These are phyloP conservation scores for Cepaea nemoralis DNA, from an alignment of 1,140 invertebrate species.

Conservation along the genomic window DNA sequence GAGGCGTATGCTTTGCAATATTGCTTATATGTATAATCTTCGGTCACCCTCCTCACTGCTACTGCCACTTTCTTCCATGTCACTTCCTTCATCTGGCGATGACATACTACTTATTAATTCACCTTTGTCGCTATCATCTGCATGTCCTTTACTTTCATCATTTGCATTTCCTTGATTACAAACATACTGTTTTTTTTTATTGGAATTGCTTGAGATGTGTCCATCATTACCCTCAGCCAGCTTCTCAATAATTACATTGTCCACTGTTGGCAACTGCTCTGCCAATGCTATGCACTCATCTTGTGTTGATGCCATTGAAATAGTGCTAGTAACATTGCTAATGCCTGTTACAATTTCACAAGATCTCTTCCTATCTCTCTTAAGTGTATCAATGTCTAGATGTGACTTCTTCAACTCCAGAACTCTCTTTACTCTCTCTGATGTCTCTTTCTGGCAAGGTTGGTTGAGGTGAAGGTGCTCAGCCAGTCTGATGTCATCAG, in stretches of 20 bases:
- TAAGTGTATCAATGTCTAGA: neutral
- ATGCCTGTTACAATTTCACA: neutral
- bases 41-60: neutral
- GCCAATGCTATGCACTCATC: neutral
- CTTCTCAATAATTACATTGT: neutral
- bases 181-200: too few species aligned
- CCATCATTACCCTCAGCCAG: too few species aligned
- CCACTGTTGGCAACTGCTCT: neutral
- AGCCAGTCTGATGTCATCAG: neutral
- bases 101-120: neutral
- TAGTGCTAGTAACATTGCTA: neutral
- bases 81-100: neutral
- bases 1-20: neutral
- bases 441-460: neutral
- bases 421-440: neutral
- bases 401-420: neutral
- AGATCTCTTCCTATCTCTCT: neutral
- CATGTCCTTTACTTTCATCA: too few species aligned
- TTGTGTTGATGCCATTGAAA: neutral
- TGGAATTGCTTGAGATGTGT: too few species aligned
- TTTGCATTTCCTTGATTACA: neutral
- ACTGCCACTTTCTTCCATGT: neutral
- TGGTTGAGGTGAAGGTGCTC: neutral
- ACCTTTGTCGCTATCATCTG: neutral
- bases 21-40: conserved; percentile 24